Conservation (phyloP, 2,113 vertebrate species). For the Sisor rabdophorus region DNA sequence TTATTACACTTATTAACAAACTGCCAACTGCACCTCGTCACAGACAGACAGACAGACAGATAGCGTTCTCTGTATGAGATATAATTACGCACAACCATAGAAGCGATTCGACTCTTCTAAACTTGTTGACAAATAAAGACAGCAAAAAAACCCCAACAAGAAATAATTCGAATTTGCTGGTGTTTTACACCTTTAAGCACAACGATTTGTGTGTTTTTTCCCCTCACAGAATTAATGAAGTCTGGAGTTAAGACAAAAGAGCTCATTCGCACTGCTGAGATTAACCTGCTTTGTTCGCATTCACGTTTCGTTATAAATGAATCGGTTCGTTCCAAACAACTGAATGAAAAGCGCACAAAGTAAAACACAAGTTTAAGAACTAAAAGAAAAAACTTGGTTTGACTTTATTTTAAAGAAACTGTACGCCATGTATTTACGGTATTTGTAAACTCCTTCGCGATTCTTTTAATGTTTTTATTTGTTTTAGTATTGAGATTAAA, state of each 20-base stretch:
- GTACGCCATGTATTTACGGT: no score
- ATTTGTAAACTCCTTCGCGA: no score
- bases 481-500: no score
- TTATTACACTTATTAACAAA: background rate
- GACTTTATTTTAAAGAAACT: no score
- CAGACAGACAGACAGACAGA: background rate
- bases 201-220: no score
- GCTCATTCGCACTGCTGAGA: background rate
- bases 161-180: background rate
- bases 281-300: constrained; percentile 7
- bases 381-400: no score
- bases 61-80: background rate
- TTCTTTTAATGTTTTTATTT: no score
- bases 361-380: no score
- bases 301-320: background rate
- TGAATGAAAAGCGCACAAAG: background rate
- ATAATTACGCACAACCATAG: background rate
- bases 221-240: background rate
- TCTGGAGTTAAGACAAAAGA: constrained; percentile 12
- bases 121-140: background rate
- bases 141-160: background rate
- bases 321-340: background rate
- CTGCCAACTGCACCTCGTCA: background rate
- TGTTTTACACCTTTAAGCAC: background rate
- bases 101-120: background rate